These are phyloP conservation scores for Ranitomeya imitator DNA, from an alignment of 2,113 vertebrate species.

Conservation along the genomic window DNA sequence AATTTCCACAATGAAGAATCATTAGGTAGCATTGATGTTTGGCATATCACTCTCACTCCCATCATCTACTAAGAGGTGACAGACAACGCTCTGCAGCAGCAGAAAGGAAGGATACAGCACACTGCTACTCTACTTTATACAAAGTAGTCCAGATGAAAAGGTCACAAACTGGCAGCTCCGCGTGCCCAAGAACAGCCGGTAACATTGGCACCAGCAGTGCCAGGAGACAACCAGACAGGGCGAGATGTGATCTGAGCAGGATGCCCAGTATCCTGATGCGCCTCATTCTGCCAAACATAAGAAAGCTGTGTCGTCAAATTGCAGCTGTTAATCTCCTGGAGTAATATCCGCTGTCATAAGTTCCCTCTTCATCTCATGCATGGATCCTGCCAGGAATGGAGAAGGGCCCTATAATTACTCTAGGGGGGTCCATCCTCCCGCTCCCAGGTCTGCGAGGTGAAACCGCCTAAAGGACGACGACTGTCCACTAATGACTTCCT, in stretches of 20 bases:
- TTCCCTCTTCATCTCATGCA: neutral
- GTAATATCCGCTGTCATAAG: slow-evolving; percentile 12
- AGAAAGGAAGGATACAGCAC: neutral
- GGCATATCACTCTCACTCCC: no score
- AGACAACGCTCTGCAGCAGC: neutral
- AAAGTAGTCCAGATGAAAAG: neutral
- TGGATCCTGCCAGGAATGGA: slow-evolving; percentile 2
- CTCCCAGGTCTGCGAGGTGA: slow-evolving; percentile 35
- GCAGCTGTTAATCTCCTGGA: slow-evolving; percentile 14
- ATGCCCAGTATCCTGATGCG: neutral
- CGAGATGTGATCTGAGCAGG: neutral
- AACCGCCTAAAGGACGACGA: slow-evolving; percentile 9
- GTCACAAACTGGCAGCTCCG: neutral
- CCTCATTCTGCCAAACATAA: neutral
- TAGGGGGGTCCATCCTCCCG: neutral
- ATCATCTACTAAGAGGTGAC: no score
- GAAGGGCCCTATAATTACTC: slow-evolving; percentile 19
- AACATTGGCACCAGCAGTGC: no score
- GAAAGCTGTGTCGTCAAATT: slow-evolving; percentile 21
- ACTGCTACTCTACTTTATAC: neutral
- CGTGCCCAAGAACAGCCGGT: neutral
- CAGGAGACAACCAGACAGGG: neutral
- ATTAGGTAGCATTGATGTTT: no score
- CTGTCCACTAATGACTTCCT: slow-evolving; percentile 34
- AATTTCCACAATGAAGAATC: no score